Percentiles rank a stretch among this genome's conserved stretches.
Evolutionary conservation across 2,797 vertebrate species (phyloP).

Genomic region (Benthosema pterotum): DNA sequence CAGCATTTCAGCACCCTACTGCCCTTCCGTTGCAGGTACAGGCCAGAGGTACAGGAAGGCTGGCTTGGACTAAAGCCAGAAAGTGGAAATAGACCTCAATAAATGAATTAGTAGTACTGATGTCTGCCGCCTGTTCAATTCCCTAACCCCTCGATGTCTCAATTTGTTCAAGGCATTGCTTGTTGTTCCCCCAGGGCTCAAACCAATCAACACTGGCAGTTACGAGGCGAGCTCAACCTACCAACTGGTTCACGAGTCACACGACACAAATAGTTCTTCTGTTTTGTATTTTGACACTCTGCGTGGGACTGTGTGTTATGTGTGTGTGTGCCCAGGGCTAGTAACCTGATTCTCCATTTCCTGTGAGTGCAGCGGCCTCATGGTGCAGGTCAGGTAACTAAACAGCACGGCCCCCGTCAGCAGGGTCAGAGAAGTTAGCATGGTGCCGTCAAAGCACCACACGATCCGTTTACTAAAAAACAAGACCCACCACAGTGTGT

Average conservation of each 20-base stretch:
- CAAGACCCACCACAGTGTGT: conserved; percentile 42
- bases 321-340: background rate
- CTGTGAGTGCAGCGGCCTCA: conserved; percentile 28
- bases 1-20: no score
- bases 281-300: background rate
- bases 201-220: background rate
- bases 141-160: no score
- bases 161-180: background rate
- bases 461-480: conserved; percentile 56
- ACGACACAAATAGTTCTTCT: background rate
- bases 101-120: no score
- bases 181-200: background rate
- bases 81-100: no score
- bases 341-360: background rate
- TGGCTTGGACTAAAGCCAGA: background rate
- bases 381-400: conserved; percentile 64
- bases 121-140: no score
- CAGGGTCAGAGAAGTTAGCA: conserved; percentile 35
- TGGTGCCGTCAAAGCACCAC: conserved; percentile 43
- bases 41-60: background rate
- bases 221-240: background rate
- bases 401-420: conserved; percentile 39
- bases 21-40: background rate
- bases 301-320: background rate
- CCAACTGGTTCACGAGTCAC: background rate